A percentile compares a stretch with the other conserved stretches of the same genome.
phyloP scores from a whole-genome alignment of 2,113 vertebrate genomes.

The Speoplatyrhinus poulsoni region DNA sequence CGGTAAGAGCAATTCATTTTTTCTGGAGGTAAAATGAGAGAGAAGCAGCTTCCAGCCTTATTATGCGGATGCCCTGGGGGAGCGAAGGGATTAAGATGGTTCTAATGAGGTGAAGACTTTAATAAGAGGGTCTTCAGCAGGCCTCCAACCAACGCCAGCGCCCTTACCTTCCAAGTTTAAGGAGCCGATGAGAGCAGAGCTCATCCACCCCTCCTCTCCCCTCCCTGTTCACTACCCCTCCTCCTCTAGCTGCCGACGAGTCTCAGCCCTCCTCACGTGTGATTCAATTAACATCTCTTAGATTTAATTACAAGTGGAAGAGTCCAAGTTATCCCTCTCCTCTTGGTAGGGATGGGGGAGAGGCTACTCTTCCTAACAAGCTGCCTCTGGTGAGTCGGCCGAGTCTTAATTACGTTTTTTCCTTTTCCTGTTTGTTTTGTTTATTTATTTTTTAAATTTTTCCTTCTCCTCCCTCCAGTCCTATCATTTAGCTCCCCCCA shows the following conservation, averaged over 20 bases:
- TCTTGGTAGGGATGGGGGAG: slow-evolving; percentile 65
- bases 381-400: slow-evolving; percentile 71
- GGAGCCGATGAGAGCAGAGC: slow-evolving; percentile 65
- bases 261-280: slow-evolving; percentile 79
- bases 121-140: slow-evolving; percentile 77
- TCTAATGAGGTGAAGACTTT: slow-evolving; percentile 81
- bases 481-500: slow-evolving; percentile 15
- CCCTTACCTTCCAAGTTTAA: slow-evolving; percentile 72
- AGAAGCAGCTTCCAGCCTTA: slow-evolving; percentile 74
- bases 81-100: slow-evolving; percentile 77
- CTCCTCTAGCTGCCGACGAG: slow-evolving; percentile 65
- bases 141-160: slow-evolving; percentile 62
- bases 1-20: slow-evolving; percentile 72
- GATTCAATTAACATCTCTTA: slow-evolving; percentile 83
- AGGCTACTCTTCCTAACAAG: slow-evolving; percentile 73
- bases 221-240: slow-evolving; percentile 8
- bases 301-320: slow-evolving; percentile 81
- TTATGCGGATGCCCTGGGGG: slow-evolving; percentile 73
- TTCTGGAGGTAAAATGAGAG: slow-evolving; percentile 68
- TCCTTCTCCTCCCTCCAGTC: slow-evolving; percentile 35
- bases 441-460: slow-evolving; percentile 63
- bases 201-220: slow-evolving; percentile 23
- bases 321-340: slow-evolving; percentile 76
- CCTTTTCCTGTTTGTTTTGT: slow-evolving; percentile 38
- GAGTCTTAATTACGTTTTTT: slow-evolving; percentile 79